phyloP scores from a whole-genome alignment of 2,888 invertebrate species.

The Monoplex corrugatus region DNA sequence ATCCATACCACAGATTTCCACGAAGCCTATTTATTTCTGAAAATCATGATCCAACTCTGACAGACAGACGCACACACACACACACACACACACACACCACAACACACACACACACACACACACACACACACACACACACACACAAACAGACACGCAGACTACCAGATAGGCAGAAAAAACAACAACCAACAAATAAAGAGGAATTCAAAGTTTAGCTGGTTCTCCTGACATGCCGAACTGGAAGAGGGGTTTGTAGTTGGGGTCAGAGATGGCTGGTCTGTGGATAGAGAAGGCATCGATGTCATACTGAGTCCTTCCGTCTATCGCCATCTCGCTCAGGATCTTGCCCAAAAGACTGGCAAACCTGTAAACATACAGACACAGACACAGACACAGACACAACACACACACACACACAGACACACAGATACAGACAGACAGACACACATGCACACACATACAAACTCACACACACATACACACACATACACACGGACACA shows the following conservation, averaged over 20 bases:
- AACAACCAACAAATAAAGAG: too few relatives aligned
- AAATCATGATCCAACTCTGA: too few relatives aligned
- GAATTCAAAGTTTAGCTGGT: neutral
- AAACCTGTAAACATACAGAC: constrained; percentile 64
- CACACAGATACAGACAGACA: neutral
- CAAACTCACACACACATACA: neutral
- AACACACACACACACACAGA: neutral
- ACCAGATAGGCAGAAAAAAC: too few relatives aligned
- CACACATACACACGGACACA: constrained; percentile 14
- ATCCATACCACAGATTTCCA: too few relatives aligned
- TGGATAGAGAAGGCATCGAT: constrained; percentile 71
- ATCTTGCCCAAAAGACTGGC: constrained; percentile 77
- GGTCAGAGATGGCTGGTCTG: constrained; percentile 71
- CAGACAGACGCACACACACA: too few relatives aligned
- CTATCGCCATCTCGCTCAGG: constrained; percentile 74
- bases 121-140: too few relatives aligned
- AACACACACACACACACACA: too few relatives aligned
- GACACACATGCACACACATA: neutral
- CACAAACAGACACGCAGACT: too few relatives aligned
- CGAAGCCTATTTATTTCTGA: too few relatives aligned
- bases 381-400: too few relatives aligned
- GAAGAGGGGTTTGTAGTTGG: constrained; percentile 59
- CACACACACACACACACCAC: too few relatives aligned
- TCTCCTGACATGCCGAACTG: neutral
- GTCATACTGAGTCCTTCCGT: constrained; percentile 73